Evolutionary conservation across 2,113 vertebrate genomes (phyloP), one percentile per base, ranked within the genome.

Genomic region (Upupa epops): DNA sequence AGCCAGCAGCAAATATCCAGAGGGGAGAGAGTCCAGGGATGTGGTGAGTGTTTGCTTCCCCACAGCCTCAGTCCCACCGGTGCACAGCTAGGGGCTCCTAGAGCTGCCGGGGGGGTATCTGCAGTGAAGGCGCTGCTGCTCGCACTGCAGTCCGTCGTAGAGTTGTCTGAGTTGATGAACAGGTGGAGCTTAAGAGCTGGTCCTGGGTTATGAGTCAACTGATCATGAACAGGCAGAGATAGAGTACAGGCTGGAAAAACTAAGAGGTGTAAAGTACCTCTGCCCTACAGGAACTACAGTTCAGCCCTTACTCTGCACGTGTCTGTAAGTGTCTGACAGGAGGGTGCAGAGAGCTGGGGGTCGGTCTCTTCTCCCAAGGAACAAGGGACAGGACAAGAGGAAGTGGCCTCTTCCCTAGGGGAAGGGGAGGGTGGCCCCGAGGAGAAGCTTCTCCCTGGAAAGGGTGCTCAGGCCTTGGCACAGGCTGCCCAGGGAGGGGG

Each of bases 141-240:
- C 59, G 26, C 6, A 2, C 17, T 25, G 16, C 54, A 7, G 25
- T 6, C 51, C 13, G 0, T 4, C 4, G 0, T 7, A 5, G 36
- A 17, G 65, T 26, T 45, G 40, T 42, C 40, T 42, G 40, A 42
- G 40, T 15, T 42, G 40, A 42, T 42, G 40, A 42, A 42, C 40
- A 42, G 15, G 40, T 42, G 40, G 49, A 20, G 26, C n/a, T 13
- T 8, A 40, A 49, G 58, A 72, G 83, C 56, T 79, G 34, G 0
- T 17, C 45, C 64, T 73, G 1, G 7, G 24, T 17, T 42, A 1
- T 14, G 19, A 1, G 4, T 11, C 55, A 18, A 21, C 34, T 68
- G 32, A 9, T 34, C 14, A 74, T 31, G 25, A 15, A 7, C 0
- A 88, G 45, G 52, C 66, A 56, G 58, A 13, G 3, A 32, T 11